phyloP scores from a whole-genome alignment of 2,888 invertebrate species.

The Volucella bombylans region DNA sequence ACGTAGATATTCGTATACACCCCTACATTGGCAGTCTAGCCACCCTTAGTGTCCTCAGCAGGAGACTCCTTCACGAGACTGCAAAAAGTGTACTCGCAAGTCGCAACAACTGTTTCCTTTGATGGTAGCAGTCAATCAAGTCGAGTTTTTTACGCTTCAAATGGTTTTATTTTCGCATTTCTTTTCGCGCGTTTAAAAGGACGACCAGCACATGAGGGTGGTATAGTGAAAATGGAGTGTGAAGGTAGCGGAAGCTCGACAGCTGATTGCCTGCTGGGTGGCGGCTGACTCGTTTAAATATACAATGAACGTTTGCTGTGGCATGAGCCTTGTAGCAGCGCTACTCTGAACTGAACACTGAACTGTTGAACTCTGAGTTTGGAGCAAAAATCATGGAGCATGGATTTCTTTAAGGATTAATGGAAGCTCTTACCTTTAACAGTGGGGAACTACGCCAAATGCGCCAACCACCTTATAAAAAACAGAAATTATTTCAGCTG shows the following conservation, averaged over 20 bases:
- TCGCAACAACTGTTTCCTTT: slow-evolving; percentile 73
- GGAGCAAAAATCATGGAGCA: not conserved
- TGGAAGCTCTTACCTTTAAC: not conserved
- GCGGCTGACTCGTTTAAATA: slow-evolving; percentile 38
- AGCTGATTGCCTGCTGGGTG: slow-evolving; percentile 55
- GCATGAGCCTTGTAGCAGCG: slow-evolving; percentile 29
- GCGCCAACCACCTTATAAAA: too few relatives aligned
- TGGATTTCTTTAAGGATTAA: not conserved
- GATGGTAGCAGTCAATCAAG: slow-evolving; percentile 72
- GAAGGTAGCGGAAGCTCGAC: slow-evolving; percentile 60
- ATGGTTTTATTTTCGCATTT: slow-evolving; percentile 66
- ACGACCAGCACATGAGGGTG: slow-evolving; percentile 11
- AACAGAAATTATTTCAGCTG: too few relatives aligned
- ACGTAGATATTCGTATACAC: not conserved
- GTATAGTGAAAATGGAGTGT: not conserved
- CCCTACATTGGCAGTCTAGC: slow-evolving; percentile 43
- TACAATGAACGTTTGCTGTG: slow-evolving; percentile 45
- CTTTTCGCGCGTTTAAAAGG: slow-evolving; percentile 45
- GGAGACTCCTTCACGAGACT: slow-evolving; percentile 20
- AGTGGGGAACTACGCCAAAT: not conserved
- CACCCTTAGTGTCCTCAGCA: slow-evolving; percentile 47
- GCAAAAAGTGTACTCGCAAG: slow-evolving; percentile 17
- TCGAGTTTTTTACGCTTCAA: slow-evolving; percentile 71
- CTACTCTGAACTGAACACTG: not conserved
- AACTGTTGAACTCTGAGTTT: not conserved